Conservation (phyloP, 2,888 invertebrate species). For the Drosophila birchii region DNA sequence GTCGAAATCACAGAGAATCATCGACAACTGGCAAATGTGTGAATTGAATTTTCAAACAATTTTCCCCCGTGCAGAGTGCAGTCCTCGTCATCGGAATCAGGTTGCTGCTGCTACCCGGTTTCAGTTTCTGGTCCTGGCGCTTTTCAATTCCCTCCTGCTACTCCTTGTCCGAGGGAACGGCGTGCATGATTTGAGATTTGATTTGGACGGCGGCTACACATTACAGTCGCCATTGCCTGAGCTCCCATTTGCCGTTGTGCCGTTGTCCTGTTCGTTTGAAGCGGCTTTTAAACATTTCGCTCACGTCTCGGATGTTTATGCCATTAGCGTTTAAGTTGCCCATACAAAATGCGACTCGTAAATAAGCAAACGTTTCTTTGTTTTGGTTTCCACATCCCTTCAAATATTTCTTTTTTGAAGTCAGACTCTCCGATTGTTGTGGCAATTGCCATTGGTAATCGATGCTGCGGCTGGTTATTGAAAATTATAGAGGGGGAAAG, state of each 20-base stretch:
- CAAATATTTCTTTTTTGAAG: background rate
- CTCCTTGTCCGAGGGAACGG: slow-evolving; percentile 39
- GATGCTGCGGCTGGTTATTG: slow-evolving; percentile 56
- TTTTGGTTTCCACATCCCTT: slow-evolving; percentile 37
- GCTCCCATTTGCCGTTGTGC: slow-evolving; percentile 21
- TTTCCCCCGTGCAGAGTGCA: slow-evolving; percentile 57
- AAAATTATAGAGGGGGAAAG: slow-evolving; percentile 20
- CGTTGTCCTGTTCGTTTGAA: slow-evolving; percentile 55
- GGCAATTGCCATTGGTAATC: slow-evolving; percentile 65
- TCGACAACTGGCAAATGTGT: slow-evolving; percentile 82
- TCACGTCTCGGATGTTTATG: slow-evolving; percentile 84
- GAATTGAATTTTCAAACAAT: slow-evolving; percentile 83
- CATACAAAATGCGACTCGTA: slow-evolving; percentile 78
- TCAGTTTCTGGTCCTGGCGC: slow-evolving; percentile 28
- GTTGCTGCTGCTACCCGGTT: slow-evolving; percentile 9
- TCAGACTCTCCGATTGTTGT: slow-evolving; percentile 30
- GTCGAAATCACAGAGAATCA: slow-evolving; percentile 80
- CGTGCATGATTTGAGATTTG: slow-evolving; percentile 81
- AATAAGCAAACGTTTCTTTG: slow-evolving; percentile 68
- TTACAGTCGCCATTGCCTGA: slow-evolving; percentile 62
- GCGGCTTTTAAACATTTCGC: slow-evolving; percentile 72
- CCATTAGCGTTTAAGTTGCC: slow-evolving; percentile 84
- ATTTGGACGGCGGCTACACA: slow-evolving; percentile 70
- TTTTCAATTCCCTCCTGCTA: slow-evolving; percentile 40
- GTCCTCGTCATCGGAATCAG: slow-evolving; percentile 27